Evolutionary conservation across 2,113 vertebrate genomes (phyloP).

Genomic region (Glaucidium brasilianum): DNA sequence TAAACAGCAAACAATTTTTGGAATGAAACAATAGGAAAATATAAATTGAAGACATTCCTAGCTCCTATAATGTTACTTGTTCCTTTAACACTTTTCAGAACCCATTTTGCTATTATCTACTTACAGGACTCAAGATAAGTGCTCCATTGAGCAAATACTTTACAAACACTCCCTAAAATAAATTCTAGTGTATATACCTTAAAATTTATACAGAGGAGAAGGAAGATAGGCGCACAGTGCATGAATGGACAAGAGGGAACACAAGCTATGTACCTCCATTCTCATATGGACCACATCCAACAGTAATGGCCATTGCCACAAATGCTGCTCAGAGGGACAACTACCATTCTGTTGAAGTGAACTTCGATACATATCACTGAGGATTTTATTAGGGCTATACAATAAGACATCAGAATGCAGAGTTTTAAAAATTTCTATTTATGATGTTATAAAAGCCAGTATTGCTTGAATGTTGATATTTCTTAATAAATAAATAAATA

Average conservation of each 20-base stretch:
- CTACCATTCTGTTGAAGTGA: not conserved
- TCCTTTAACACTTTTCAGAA: not conserved
- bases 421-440: not conserved
- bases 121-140: not conserved
- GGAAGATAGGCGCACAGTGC: not conserved
- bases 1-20: not conserved
- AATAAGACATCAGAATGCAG: not conserved
- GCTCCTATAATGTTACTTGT: not conserved
- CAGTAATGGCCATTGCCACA: not conserved
- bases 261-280: not conserved
- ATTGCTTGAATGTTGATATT: not conserved
- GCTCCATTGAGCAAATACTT: not conserved
- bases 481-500: not conserved
- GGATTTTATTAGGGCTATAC: not conserved
- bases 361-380: too few relatives aligned
- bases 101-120: not conserved
- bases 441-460: not conserved
- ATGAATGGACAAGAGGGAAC: not conserved
- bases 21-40: not conserved
- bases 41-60: not conserved
- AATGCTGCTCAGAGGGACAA: not conserved
- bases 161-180: not conserved
- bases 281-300: not conserved
- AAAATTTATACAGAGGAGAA: not conserved
- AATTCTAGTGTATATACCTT: not conserved